Conservation (phyloP, 2,797 vertebrate genomes). For the Streptopelia turtur region DNA sequence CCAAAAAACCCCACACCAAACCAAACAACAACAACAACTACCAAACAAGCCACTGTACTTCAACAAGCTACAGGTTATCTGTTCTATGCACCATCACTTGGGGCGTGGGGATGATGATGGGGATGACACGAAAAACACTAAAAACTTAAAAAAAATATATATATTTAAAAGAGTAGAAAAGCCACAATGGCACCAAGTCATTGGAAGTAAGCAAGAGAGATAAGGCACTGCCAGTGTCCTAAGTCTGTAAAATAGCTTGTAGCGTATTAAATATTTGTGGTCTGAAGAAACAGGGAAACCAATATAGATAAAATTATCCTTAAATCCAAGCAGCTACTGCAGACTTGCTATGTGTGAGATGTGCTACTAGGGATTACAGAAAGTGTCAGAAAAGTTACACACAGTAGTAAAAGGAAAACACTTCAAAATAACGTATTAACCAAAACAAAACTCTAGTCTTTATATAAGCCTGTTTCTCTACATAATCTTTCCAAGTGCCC, state of each 20-base stretch:
- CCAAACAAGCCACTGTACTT: not conserved
- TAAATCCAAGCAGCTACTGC: not conserved
- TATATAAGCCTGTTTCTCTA: not conserved
- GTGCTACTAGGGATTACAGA: not conserved
- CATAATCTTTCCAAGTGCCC: not conserved
- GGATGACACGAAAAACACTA: not conserved
- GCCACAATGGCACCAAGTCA: not conserved
- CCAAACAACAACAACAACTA: too few relatives aligned
- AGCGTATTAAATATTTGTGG: not conserved
- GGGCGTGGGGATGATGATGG: accelerated
- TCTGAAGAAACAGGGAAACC: not conserved
- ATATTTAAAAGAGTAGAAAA: not conserved
- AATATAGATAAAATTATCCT: not conserved
- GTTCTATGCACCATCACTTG: not conserved
- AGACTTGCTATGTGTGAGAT: not conserved
- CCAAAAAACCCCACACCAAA: too few relatives aligned
- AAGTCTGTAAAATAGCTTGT: not conserved
- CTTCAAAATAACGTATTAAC: not conserved
- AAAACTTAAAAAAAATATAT: not conserved
- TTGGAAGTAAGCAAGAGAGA: not conserved
- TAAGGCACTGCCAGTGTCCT: not conserved
- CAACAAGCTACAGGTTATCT: not conserved
- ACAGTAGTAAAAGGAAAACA: not conserved
- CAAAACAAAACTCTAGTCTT: not conserved
- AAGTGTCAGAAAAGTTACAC: slow-evolving; percentile 4